A percentile compares a stretch with the other conserved stretches of the same genome.
phyloP scores from a whole-genome alignment of 2,888 invertebrate species.

The Eupithecia centaureata region DNA sequence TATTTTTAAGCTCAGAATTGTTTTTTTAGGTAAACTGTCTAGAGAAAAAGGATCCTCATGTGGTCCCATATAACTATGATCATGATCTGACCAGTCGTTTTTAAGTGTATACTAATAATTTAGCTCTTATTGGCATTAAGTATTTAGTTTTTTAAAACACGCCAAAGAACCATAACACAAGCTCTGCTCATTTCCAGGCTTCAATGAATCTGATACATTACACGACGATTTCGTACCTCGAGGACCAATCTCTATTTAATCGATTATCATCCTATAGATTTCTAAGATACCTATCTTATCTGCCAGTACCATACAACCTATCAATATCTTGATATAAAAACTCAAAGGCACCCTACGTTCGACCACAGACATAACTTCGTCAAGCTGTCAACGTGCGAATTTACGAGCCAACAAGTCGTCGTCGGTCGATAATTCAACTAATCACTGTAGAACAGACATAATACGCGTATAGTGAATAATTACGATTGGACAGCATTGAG shows the following conservation, averaged over 20 bases:
- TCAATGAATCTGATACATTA: too few relatives aligned
- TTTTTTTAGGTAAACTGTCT: too few relatives aligned
- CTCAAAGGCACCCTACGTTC: background rate
- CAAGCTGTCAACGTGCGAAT: conserved; percentile 39
- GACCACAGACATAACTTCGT: conserved; percentile 36
- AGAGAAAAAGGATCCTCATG: too few relatives aligned
- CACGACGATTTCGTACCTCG: background rate
- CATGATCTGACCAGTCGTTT: too few relatives aligned
- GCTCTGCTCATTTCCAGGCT: too few relatives aligned
- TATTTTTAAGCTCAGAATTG: too few relatives aligned
- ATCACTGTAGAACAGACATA: conserved; percentile 36
- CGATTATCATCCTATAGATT: background rate
- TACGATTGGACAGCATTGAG: background rate
- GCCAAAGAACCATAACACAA: too few relatives aligned
- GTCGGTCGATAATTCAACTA: conserved; percentile 41
- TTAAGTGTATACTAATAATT: too few relatives aligned
- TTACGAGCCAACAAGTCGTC: conserved; percentile 37
- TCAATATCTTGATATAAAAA: conserved; percentile 19
- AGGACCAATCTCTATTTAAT: background rate
- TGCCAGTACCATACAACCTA: background rate
- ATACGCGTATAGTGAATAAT: background rate
- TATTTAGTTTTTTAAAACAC: too few relatives aligned
- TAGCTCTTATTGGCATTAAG: too few relatives aligned
- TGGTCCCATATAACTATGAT: too few relatives aligned
- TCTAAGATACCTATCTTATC: background rate